Conservation (phyloP, 2,888 invertebrate genomes). For the Tenodera sinensis region DNA sequence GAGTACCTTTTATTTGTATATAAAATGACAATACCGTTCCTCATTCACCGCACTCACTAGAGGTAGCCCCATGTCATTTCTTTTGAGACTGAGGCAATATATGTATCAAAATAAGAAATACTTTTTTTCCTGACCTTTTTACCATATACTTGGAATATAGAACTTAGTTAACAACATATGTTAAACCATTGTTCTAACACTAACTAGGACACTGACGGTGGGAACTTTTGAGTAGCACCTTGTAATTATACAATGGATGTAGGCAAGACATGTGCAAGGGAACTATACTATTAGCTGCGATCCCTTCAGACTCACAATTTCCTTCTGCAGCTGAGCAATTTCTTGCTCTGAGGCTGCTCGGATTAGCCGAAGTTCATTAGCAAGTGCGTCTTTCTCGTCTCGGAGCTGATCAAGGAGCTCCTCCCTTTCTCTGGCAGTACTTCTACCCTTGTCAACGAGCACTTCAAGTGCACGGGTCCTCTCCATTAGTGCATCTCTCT, state of each 20-base stretch:
- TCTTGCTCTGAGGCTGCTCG: conserved; percentile 32
- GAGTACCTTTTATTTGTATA: too few species aligned
- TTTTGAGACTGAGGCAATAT: too few species aligned
- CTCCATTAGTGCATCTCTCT: conserved; percentile 63
- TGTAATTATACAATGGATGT: neutral
- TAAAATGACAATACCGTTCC: too few species aligned
- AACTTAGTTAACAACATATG: too few species aligned
- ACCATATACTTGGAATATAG: too few species aligned
- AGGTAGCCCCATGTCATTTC: too few species aligned
- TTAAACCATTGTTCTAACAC: too few species aligned
- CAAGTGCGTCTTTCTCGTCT: conserved; percentile 69
- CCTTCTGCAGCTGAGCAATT: conserved; percentile 45
- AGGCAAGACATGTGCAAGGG: neutral
- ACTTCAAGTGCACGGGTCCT: conserved; percentile 60
- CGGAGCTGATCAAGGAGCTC: conserved; percentile 68
- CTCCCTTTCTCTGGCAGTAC: conserved; percentile 64
- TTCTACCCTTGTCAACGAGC: conserved; percentile 62
- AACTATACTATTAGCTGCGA: neutral
- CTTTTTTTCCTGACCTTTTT: too few species aligned
- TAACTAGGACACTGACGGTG: too few species aligned
- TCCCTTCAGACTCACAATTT: conserved; percentile 45
- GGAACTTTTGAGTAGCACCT: neutral
- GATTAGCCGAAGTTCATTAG: conserved; percentile 55
- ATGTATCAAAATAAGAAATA: too few species aligned
- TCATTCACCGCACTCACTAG: too few species aligned